Evolutionary conservation across 2,797 vertebrate genomes (phyloP).

Genomic region (Prunella strophiata): DNA sequence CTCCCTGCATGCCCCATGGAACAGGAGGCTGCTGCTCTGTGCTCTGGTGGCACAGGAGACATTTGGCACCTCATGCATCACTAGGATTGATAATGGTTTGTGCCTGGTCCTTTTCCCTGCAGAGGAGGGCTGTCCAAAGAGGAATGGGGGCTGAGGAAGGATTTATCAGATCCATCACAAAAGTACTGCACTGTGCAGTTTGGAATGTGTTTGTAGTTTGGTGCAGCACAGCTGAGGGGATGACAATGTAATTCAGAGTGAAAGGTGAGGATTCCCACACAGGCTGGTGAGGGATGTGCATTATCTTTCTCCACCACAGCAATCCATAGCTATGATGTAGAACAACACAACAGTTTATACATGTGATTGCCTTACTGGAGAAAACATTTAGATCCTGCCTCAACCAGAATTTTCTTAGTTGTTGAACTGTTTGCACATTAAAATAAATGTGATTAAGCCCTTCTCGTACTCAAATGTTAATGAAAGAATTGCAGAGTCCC

Average conservation of each 20-base stretch:
- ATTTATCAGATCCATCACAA: not conserved
- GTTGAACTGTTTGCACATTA: not conserved
- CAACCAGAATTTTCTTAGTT: not conserved
- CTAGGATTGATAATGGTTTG: not conserved
- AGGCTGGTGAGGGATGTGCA: not conserved
- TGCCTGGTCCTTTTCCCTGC: not conserved
- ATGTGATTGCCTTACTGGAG: not conserved
- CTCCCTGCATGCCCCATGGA: fast-evolving
- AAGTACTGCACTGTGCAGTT: not conserved
- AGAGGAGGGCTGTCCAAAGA: not conserved
- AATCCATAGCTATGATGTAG: not conserved
- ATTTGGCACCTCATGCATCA: not conserved
- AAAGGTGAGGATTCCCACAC: not conserved
- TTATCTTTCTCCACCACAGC: not conserved
- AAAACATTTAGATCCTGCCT: not conserved
- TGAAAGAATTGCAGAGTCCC: not conserved
- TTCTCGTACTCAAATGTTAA: not conserved
- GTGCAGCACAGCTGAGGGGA: not conserved
- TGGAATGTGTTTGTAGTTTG: not conserved
- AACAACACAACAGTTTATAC: not conserved
- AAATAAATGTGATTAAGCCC: not conserved
- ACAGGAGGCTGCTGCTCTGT: not conserved
- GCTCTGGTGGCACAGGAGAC: not conserved
- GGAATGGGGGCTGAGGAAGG: not conserved
- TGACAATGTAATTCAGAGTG: fast-evolving